Evolutionary conservation across 2,113 vertebrate genomes (phyloP), one percentile per base, ranked within the genome.

Genomic region (Sapayoa aenigma): DNA sequence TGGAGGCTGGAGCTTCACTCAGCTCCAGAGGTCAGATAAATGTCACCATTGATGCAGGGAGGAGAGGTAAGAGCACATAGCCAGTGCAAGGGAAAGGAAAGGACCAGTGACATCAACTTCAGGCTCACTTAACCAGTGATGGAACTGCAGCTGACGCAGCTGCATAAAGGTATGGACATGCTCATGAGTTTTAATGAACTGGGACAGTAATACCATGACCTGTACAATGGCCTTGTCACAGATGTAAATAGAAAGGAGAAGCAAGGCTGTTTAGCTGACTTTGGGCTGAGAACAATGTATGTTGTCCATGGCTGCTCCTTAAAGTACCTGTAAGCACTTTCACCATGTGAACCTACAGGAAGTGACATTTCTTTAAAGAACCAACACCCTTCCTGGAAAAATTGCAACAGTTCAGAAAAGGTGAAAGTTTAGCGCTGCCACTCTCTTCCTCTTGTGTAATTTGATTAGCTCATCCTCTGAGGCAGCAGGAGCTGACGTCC

Each of bases 81-180:
- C 23, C 35, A 33, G 28, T 28, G 49, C 21, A 13, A 82, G 47
- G 65, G 42, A 55, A 82, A 87, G 65, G 42, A 49, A 21, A 75
- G 63, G 30, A 81, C 13, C 65, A 52, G 23, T 30, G 56, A 55
- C 1, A 1, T 12, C 0, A 0, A 13, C 39, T 81, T 66, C 5
- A 59, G 35, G 42, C 53, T 87, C 77, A 23, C 31, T 67, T 42
- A 55, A n/a, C 20, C 41, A 47, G 22, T 12, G 53, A 33, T 21
- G 46, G 53, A 63, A n/a, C 9, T 68, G 25, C 53, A 78, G 71
- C 56, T 25, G 19, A 14, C 75, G 33, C 53, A 53, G 47, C 21
- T 72, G 59, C 23, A 52, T 42, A 39, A 75, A 89, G 41, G 21
- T 50, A 37, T 0, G 3, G 52, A 14, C 5, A 19, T 1, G 14